Evolutionary conservation across 2,888 invertebrate species (phyloP).

Genomic region (Taphrorychus bicolor): DNA sequence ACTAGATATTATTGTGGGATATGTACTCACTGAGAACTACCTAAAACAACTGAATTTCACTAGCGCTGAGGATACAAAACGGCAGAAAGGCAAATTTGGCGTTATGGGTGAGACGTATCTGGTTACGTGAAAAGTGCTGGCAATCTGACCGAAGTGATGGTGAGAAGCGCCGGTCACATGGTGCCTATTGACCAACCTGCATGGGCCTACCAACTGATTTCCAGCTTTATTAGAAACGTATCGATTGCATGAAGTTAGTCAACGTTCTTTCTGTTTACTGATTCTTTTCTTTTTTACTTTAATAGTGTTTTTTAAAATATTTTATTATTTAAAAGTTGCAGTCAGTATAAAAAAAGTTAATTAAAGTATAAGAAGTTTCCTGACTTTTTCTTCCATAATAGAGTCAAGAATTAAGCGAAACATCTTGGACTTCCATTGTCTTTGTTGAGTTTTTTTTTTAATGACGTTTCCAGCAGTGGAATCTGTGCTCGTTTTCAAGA

Average conservation of each 20-base stretch:
- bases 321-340: too few relatives aligned
- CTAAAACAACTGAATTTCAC: conserved; percentile 69
- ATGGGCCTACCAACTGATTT: conserved; percentile 73
- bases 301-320: too few relatives aligned
- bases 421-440: too few relatives aligned
- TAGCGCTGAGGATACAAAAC: conserved; percentile 68
- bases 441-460: too few relatives aligned
- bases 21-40: conserved; percentile 81
- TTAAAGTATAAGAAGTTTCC: too few relatives aligned
- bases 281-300: too few relatives aligned
- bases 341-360: too few relatives aligned
- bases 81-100: conserved; percentile 72
- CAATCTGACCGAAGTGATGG: conserved; percentile 73
- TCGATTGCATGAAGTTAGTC: not conserved
- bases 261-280: too few relatives aligned
- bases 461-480: too few relatives aligned
- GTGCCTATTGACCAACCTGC: conserved; percentile 80
- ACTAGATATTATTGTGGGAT: conserved; percentile 86
- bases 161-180: conserved; percentile 82
- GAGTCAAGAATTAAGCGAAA: too few relatives aligned
- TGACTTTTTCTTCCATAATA: too few relatives aligned
- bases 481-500: too few relatives aligned
- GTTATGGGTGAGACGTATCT: conserved; percentile 69
- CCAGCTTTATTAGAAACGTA: conserved; percentile 45
- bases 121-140: conserved; percentile 75